Evolutionary conservation across 2,113 vertebrate species (phyloP).

Genomic region (Malurus elegans): DNA sequence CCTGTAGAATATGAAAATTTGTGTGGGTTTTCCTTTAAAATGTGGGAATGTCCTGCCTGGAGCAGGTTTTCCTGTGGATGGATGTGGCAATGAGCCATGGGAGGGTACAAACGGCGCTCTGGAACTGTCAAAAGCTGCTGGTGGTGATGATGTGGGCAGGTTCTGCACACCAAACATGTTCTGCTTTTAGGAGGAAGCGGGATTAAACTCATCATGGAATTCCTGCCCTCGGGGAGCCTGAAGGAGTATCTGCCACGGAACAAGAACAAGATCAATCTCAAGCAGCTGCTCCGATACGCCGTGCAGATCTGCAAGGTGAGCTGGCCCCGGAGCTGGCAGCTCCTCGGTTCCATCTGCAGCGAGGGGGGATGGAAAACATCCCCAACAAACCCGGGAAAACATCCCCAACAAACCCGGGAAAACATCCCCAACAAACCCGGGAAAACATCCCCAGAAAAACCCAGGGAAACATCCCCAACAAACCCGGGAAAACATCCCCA

Average conservation of each 20-base stretch:
- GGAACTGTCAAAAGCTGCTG: not conserved
- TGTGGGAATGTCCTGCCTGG: not conserved
- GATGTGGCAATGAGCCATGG: accelerated
- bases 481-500: too few species aligned
- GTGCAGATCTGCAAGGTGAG: conserved; percentile 93
- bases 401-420: too few species aligned
- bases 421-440: too few species aligned
- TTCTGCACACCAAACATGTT: not conserved
- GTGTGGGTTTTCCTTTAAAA: not conserved
- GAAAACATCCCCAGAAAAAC: too few species aligned
- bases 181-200: conserved; percentile 83
- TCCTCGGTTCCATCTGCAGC: not conserved
- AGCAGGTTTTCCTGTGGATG: not conserved
- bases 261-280: conserved; percentile 83
- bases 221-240: conserved; percentile 91
- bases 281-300: conserved; percentile 85
- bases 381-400: too few species aligned
- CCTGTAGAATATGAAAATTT: not conserved
- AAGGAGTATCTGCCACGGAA: conserved; percentile 94
- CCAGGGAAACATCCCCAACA: too few species aligned
- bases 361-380: too few species aligned
- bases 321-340: not conserved
- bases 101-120: not conserved
- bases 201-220: conserved; percentile 98
- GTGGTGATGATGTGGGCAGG: not conserved